Percentiles rank a stretch among this genome's conserved stretches.
Conservation (phyloP, 1,140 invertebrate species). For the Tetramorium simillimum region DNA sequence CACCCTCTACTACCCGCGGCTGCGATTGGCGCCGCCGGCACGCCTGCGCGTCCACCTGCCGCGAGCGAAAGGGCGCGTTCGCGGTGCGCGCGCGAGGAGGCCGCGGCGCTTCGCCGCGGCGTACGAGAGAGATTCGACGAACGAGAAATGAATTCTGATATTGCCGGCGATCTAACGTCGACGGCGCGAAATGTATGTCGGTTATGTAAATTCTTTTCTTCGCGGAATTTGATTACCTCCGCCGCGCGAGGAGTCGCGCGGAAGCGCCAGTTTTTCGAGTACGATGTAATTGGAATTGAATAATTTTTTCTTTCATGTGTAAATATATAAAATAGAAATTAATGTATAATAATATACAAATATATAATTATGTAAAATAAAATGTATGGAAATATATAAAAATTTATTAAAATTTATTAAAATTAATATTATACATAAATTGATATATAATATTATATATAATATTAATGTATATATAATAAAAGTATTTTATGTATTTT, state of each 20-base stretch:
- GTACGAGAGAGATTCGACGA: background rate
- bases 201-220: background rate
- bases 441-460: no score
- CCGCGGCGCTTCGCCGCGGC: no score
- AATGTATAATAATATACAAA: no score
- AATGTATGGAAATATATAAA: no score
- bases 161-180: background rate
- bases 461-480: no score
- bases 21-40: conserved; percentile 42
- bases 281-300: no score
- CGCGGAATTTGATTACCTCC: background rate
- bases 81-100: background rate
- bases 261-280: no score
- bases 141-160: background rate
- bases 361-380: background rate
- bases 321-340: no score
- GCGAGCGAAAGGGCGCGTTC: conserved; percentile 19
- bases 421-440: no score
- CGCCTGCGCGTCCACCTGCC: conserved; percentile 33
- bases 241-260: background rate
- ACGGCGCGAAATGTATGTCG: background rate
- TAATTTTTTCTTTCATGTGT: no score
- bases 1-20: conserved; percentile 65
- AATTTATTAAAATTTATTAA: no score
- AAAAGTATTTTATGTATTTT: no score